Conservation (phyloP, 2,113 vertebrate genomes). For the Apodemus speciosus region DNA sequence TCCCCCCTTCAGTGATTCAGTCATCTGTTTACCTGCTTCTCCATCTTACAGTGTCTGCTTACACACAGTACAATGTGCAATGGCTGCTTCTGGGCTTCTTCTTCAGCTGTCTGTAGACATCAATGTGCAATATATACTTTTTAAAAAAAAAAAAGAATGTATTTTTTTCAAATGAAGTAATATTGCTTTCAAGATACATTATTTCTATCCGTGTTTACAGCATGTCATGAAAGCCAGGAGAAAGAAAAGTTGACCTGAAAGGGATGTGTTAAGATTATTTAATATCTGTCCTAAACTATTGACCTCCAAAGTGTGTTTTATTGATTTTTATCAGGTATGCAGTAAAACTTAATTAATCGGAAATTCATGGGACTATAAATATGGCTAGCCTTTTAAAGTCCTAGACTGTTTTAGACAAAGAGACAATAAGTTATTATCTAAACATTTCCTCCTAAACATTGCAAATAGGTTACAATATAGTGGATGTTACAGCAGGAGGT, state of each 20-base stretch:
- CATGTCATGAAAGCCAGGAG: background rate
- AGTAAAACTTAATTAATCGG: slow-evolving; percentile 53
- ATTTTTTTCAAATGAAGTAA: slow-evolving; percentile 44
- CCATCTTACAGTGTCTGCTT: background rate
- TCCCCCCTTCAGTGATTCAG: background rate
- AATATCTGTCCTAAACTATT: slow-evolving; percentile 27
- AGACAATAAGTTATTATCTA: background rate
- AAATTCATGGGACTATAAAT: slow-evolving; percentile 46
- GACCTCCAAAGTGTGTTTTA: slow-evolving; percentile 37
- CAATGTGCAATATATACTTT: background rate
- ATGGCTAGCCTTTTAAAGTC: slow-evolving; percentile 40
- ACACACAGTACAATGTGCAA: background rate
- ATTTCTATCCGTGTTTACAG: background rate
- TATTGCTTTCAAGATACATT: background rate
- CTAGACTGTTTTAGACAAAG: slow-evolving; percentile 28
- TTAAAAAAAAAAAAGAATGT: background rate
- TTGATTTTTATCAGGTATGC: slow-evolving; percentile 45
- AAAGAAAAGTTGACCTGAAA: slow-evolving; percentile 35
- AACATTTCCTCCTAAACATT: background rate
- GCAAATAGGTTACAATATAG: background rate
- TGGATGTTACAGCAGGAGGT: background rate
- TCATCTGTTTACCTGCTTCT: slow-evolving; percentile 8
- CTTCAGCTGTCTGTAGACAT: background rate
- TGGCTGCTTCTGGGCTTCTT: background rate
- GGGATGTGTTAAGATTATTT: slow-evolving; percentile 18